These are phyloP conservation scores for Cerastoderma edule DNA, from an alignment of 2,888 invertebrate genomes.

Conservation along the genomic window DNA sequence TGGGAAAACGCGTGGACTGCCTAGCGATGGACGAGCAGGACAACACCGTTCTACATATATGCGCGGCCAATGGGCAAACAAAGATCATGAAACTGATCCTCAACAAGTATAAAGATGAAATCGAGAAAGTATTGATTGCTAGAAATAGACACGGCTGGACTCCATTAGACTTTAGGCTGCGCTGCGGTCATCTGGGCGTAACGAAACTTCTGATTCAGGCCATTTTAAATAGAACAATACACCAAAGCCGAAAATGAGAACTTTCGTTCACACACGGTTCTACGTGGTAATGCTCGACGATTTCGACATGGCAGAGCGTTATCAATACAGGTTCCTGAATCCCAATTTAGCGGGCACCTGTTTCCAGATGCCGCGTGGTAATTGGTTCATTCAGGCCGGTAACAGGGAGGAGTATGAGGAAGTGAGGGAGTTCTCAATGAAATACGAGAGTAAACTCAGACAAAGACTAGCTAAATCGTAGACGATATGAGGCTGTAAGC, in stretches of 20 bases:
- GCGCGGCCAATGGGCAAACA: conserved; percentile 56
- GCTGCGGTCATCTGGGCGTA: conserved; percentile 56
- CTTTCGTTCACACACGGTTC: conserved; percentile 60
- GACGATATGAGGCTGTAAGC: not conserved
- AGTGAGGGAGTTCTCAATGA: conserved; percentile 47
- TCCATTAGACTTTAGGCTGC: conserved; percentile 57
- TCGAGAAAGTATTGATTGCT: conserved; percentile 45
- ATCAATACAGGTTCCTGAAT: conserved; percentile 53
- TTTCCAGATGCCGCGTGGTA: conserved; percentile 60
- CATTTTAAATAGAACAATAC: conserved; percentile 27
- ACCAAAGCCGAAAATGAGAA: conserved; percentile 45
- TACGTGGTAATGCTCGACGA: conserved; percentile 57
- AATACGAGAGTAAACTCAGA: conserved; percentile 55
- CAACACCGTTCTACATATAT: conserved; percentile 55
- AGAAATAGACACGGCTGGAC: conserved; percentile 62
- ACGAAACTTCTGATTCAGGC: conserved; percentile 47
- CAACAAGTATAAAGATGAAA: conserved; percentile 48
- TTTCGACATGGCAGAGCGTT: conserved; percentile 48
- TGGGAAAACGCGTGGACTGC: conserved; percentile 29
- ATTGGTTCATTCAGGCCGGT: conserved; percentile 62
- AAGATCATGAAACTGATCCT: conserved; percentile 51
- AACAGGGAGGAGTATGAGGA: conserved; percentile 58
- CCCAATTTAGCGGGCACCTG: conserved; percentile 42
- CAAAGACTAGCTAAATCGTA: conserved; percentile 56
- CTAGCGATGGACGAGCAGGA: conserved; percentile 52